Percentiles rank a stretch among this genome's conserved stretches.
Evolutionary conservation across 2,888 invertebrate genomes (phyloP).

Genomic region (Drymonia ruficornis): DNA sequence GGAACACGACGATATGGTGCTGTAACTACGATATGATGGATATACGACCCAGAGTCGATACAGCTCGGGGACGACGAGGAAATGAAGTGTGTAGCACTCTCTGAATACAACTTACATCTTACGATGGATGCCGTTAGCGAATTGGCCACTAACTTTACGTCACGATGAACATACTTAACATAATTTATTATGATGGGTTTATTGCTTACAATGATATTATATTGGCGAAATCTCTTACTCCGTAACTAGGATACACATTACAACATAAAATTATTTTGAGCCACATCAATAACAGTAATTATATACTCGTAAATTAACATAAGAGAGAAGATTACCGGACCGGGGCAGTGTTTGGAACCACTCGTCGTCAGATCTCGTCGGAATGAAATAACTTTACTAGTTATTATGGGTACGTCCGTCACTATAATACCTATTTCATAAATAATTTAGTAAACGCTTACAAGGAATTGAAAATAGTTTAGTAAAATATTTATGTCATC

Average conservation of each 20-base stretch:
- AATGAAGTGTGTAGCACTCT: constrained; percentile 41
- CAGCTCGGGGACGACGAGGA: not conserved
- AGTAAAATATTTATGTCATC: constrained; percentile 39
- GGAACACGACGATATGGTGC: constrained; percentile 21
- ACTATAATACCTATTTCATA: too few species aligned
- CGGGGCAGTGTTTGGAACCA: constrained; percentile 16
- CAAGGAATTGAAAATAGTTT: constrained; percentile 38
- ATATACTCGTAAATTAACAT: constrained; percentile 39
- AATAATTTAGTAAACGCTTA: constrained; percentile 30
- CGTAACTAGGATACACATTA: constrained; percentile 62
- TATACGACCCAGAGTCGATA: not conserved
- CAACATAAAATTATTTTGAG: constrained; percentile 68
- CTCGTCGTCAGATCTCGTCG: constrained; percentile 11
- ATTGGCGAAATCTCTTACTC: constrained; percentile 67
- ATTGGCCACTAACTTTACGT: constrained; percentile 41
- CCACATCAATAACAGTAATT: constrained; percentile 58
- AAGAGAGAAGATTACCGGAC: constrained; percentile 26
- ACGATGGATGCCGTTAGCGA: constrained; percentile 31
- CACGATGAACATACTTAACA: constrained; percentile 42
- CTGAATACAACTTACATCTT: constrained; percentile 36
- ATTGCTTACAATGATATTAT: constrained; percentile 77
- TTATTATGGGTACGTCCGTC: too few species aligned
- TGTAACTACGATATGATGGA: not conserved
- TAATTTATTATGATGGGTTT: constrained; percentile 57
- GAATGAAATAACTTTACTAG: constrained; percentile 12